Conservation (phyloP, 2,888 invertebrate genomes). For the Vesta saturnalis region DNA sequence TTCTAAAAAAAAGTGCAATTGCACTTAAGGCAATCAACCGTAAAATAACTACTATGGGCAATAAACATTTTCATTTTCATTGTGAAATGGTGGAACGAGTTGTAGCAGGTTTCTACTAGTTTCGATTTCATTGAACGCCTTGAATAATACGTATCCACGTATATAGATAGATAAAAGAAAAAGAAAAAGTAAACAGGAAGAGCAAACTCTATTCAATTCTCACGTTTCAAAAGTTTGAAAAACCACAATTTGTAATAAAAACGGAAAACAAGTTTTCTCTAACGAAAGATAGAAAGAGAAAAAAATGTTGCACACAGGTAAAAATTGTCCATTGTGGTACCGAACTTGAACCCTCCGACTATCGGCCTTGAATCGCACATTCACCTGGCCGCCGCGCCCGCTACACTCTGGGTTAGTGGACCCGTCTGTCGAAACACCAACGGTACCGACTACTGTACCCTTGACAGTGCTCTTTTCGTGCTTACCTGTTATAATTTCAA, state of each 20-base stretch:
- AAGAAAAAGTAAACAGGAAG: slow-evolving; percentile 6
- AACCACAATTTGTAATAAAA: background rate
- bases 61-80: slow-evolving; percentile 6
- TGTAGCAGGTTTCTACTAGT: slow-evolving; percentile 14
- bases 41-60: background rate
- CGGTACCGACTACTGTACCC: slow-evolving; percentile 41
- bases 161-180: background rate
- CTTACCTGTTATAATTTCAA: slow-evolving; percentile 19
- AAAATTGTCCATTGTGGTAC: slow-evolving; percentile 42
- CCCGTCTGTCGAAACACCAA: slow-evolving; percentile 44
- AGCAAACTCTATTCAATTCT: background rate
- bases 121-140: slow-evolving; percentile 17
- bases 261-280: no score
- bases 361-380: slow-evolving; percentile 65
- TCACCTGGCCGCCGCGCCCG: slow-evolving; percentile 65
- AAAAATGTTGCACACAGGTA: slow-evolving; percentile 33
- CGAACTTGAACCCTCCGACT: slow-evolving; percentile 58
- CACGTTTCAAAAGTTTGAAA: background rate
- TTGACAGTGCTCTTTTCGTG: slow-evolving; percentile 16
- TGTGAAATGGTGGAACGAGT: background rate
- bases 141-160: background rate
- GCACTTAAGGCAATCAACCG: background rate
- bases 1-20: background rate
- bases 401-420: slow-evolving; percentile 55
- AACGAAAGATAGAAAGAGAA: background rate